Base-by-base conservation (phyloP, 23 tunicate species). In the Ascidia mentula region DNA sequence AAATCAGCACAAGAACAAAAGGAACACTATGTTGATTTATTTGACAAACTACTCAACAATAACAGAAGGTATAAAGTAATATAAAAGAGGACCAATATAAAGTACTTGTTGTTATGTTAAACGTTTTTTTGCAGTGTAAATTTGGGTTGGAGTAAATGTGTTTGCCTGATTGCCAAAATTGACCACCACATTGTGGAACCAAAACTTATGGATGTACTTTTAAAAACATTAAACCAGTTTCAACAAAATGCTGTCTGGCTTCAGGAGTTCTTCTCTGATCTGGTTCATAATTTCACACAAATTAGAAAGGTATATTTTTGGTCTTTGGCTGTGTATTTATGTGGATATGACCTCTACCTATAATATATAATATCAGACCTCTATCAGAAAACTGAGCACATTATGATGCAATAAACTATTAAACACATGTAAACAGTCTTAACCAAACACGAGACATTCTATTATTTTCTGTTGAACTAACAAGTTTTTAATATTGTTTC, bases 231-330 rank as follows among this genome's bases (percentile, higher is more conserved):
- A 1, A 26, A 6, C 22, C 65, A 53, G 4, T 3, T 20, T 28
- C 22, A 9, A 26, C 12, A 53, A 53, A 5, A 9, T 28, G 22
- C 65, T 20, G 65, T 20, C 13, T 53, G 65, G 65, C 65, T 53
- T 3, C 13, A 26, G 2, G 13, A 53, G 4, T 53, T 53, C 24
- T 53, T 53, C 65, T 20, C 65, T 28, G 24, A 53, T 20, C 65
- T 53, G 22, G 13, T 53, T 9, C 7, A 53, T 28, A 53, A 53
- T 53, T 53, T 53, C 24, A 53, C 65, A 53, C 65, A 53, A 53
- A 53, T 53, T 53, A 53, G 65, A 53, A 53, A 53, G 65, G 65
- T 53, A 53, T n/a, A n/a, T n/a, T n/a, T n/a, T n/a, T n/a, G n/a
- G n/a, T n/a, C n/a, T n/a, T n/a, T n/a, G n/a, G n/a, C n/a, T n/a